Base-by-base conservation (phyloP, 2,113 vertebrate genomes). In the Maccullochella peelii region DNA sequence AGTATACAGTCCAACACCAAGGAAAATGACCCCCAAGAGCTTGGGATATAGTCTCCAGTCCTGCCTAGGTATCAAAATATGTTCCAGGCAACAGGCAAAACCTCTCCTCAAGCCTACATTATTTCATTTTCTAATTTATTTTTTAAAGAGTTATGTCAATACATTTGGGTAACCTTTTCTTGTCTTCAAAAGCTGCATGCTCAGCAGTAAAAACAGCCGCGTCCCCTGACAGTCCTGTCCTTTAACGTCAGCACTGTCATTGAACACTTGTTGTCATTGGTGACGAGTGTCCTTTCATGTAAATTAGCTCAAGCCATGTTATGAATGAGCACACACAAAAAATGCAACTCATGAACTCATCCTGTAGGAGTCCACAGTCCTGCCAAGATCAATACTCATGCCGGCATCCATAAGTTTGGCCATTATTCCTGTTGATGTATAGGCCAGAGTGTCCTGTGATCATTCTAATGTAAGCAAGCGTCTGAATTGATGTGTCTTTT, bases 381-480 rank as follows among this genome's bases (percentile, higher is more conserved):
- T 73, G 82, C 83, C 65, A 84, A 88, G 67, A 86, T 87, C 81
- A 85, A 80, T 83, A 71, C 67, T 75, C 21, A 25, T 38, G 58
- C 50, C 83, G 79, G 68, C 70, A 75, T 85, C 58, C 40, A 77
- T 69, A 52, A 69, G 25, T 84, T 63, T 82, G 75, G 21, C 73
- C 59, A 50, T 90, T 81, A 69, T 79, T 84, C 73, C 85, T 84
- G 67, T 82, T 85, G 78, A 86, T 86, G 77, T 82, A 87, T 82
- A 42, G 77, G 82, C 68, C 57, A 4, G 16, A 65, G 42, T 84
- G 84, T 88, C 80, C 77, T 79, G 77, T 59, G 74, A 84, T 87
- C 58, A 69, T 80, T 84, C 38, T 81, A 79, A 83, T 80, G 67
- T 63, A 83, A 87, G 78, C 1, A 0, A 77, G 57, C 5, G 0